A percentile compares a stretch with the other conserved stretches of the same genome.
These are phyloP conservation scores for Apis dorsata DNA, from an alignment of 1,140 invertebrate genomes.

Conservation along the genomic window DNA sequence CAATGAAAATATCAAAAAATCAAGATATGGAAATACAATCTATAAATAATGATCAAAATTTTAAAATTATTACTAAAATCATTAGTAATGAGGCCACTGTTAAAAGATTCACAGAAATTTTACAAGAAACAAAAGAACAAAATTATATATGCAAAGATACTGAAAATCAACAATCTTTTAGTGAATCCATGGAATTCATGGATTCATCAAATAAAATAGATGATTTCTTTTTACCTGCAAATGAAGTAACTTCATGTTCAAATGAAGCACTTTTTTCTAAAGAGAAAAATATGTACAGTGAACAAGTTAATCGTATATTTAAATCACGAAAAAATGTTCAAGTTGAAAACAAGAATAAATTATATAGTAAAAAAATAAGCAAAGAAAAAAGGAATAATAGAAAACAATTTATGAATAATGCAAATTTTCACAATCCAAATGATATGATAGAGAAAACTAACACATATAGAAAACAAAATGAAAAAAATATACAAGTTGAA, in stretches of 20 bases:
- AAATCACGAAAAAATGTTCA: no score
- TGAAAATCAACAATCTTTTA: not conserved
- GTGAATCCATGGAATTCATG: not conserved
- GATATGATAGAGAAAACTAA: not conserved
- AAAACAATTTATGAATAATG: not conserved
- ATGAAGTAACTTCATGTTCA: not conserved
- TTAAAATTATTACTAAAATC: not conserved
- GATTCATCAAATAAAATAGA: slow-evolving; percentile 34
- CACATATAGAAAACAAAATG: not conserved
- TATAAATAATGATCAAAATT: not conserved
- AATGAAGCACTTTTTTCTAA: no score
- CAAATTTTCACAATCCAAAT: not conserved
- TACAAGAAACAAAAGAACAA: slow-evolving; percentile 49
- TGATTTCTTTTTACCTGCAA: slow-evolving; percentile 63
- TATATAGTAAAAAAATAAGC: not conserved
- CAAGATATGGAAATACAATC: not conserved
- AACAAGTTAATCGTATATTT: not conserved
- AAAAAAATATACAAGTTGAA: not conserved
- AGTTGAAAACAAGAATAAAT: not conserved
- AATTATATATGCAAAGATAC: not conserved
- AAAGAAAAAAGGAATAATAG: not conserved
- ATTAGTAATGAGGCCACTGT: slow-evolving; percentile 62
- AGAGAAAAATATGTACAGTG: not conserved
- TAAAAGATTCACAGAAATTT: slow-evolving; percentile 68
- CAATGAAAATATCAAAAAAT: not conserved